Base-by-base conservation (phyloP, 2,888 invertebrate species). In the Netelia virgata region DNA sequence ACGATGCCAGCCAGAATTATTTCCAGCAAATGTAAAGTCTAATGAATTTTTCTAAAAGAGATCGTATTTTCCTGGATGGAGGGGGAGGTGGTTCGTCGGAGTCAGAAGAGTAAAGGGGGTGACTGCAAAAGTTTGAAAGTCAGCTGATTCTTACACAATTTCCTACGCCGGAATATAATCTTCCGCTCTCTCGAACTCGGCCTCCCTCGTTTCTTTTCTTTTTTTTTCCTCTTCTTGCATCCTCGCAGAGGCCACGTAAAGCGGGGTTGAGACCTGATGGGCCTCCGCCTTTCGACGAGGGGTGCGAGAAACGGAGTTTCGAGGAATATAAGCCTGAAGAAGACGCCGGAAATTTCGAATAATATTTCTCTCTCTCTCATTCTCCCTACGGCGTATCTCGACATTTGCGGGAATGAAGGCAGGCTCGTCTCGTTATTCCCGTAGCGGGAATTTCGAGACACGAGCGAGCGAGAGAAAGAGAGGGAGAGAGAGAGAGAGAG, bases 321-420 rank as follows among this genome's bases (percentile, higher is more conserved):
- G 28, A 69, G 64, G 74, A 77, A 69, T 81, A 77, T 61, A 43
- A 36, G 41, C 14, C 53, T 23, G 64, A 64, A 72, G 64, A 70
- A 64, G 64, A 69, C 68, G 73, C 77, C 82, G 75, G 82, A 85
- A 79, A 85, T 85, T 82, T 73, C 79, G 75, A 76, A 75, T 66
- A 82, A 82, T 82, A 75, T 79, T 82, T 53, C 28, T 47, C 18
- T 55, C 66, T 53, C 64, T 55, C 77, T 36, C 61, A 41, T 53
- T 72, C 72, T 66, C 61, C 43, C 55, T 43, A 14, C 61, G n/a
- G 77, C 28, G 66, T 73, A 79, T 72, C 72, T 64, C 64, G 64
- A 66, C 18, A 47, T 77, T 77, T 63, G 78, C 43, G 69, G 61
- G 73, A 84, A 84, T 41, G 80, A 53, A 23, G 69, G 20, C 69